These are phyloP conservation scores for Diabrotica balteata DNA, from an alignment of 2,888 invertebrate genomes.

Conservation along the genomic window DNA sequence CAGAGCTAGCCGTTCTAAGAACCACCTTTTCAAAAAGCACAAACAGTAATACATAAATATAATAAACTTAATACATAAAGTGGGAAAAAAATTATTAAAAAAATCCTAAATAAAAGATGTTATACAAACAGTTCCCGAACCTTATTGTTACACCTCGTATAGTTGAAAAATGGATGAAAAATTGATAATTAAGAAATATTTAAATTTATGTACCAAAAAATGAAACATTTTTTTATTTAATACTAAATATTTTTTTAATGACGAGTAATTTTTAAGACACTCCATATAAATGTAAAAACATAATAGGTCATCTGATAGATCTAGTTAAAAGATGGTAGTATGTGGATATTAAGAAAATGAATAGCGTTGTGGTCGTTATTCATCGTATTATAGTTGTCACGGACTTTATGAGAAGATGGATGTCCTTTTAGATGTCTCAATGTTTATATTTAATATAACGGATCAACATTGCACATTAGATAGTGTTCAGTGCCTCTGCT, in stretches of 20 bases:
- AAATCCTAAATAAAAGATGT: no score
- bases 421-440: conserved; percentile 45
- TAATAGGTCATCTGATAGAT: background rate
- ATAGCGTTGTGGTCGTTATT: conserved; percentile 40
- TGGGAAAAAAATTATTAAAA: no score
- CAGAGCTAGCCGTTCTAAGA: no score
- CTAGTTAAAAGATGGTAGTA: background rate
- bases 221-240: no score
- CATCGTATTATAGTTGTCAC: conserved; percentile 49
- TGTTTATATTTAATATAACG: conserved; percentile 51
- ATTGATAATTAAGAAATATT: no score
- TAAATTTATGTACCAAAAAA: no score
- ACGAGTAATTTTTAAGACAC: background rate
- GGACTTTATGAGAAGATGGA: conserved; percentile 49
- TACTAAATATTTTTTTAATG: background rate
- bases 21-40: no score
- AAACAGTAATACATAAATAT: no score
- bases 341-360: conserved; percentile 7
- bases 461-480: conserved; percentile 44
- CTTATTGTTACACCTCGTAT: no score
- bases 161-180: no score
- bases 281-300: background rate
- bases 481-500: conserved; percentile 24
- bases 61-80: no score
- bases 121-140: no score